Base-by-base conservation (phyloP, 2,888 invertebrate genomes). In the Sesia apiformis region DNA sequence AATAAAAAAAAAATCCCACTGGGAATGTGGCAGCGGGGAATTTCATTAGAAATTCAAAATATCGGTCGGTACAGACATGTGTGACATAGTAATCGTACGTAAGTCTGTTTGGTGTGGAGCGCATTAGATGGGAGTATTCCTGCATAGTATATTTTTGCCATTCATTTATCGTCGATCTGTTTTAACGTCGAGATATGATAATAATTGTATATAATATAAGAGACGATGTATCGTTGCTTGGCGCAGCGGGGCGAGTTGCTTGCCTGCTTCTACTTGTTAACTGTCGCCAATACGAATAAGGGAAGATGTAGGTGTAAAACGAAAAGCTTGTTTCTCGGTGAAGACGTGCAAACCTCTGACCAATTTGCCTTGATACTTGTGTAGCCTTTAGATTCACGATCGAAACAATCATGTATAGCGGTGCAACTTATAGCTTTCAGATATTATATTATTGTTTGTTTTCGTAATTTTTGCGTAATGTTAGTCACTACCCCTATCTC, bases 311-410 rank as follows among this genome's bases (percentile, higher is more conserved):
- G 83, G 60, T 82, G 77, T 87, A 87, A 87, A 86, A 73, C 69
- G 50, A 71, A 69, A 75, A 76, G 90, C 90, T 90, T 89, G 81
- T 79, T 79, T 80, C 78, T 82, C 80, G 82, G 81, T 78, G 72
- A 79, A 81, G 78, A 78, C 74, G 80, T 80, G 78, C 72, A 81
- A 81, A 80, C 81, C 78, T 87, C 83, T 87, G 90, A 90, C 90
- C 90, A 90, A 90, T 85, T 81, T 84, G 89, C 90, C 90, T 90
- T 89, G 79, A 81, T 78, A 86, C 88, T 89, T 88, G 82, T 86
- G 89, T 86, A 87, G 88, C 87, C 76, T 85, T 81, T 84, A 85
- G 83, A 79, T 70, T 81, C 83, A 78, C 76, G 74, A 87, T 84
- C 81, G 81, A 76, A 75, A 84, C 69, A 84, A 87, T 85, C 84